Evolutionary conservation across 1,140 invertebrate species (phyloP), one percentile per base, ranked within the genome.

Genomic region (Berghia stephanieae): DNA sequence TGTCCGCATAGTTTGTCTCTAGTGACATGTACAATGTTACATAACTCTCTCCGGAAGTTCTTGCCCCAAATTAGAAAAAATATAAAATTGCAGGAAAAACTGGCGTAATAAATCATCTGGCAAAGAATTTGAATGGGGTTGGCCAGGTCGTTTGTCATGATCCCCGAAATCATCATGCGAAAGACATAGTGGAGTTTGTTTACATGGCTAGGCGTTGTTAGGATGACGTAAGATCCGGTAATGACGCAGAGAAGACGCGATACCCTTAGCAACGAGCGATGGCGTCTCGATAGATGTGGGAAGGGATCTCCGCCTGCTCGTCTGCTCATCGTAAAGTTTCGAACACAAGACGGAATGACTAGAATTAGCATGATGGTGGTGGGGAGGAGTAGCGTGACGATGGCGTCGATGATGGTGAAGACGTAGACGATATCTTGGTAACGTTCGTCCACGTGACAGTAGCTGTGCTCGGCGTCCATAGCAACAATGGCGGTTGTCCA

Each of bases 1-100:
- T n/a, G n/a, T n/a, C n/a, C n/a, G n/a, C n/a, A n/a, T n/a, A n/a
- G n/a, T n/a, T n/a, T n/a, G n/a, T n/a, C n/a, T n/a, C n/a, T n/a
- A n/a, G n/a, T n/a, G n/a, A n/a, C n/a, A n/a, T n/a, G n/a, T n/a
- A n/a, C n/a, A n/a, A n/a, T n/a, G n/a, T n/a, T n/a, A n/a, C n/a
- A 69, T 38, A 77, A 68, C 27, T 46, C 92, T 79, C 91, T 91
- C 38, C 94, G 90, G 87, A 96, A 96, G 90, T 95, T 95, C 85
- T 94, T 92, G 1, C 94, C 94, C 82, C 92, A 94, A 76, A 94
- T 91, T 83, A 94, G 94, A 88, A 96, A 96, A 36, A 95, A 90
- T n/a, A 94, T 90, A 87, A 96, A 95, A 90, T 96, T 96, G 57
- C 95, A 94, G 75, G 94, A 94, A 83, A 95, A 96, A 86, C 95